These are phyloP conservation scores for Rotaria sp. DNA, from an alignment of 2,888 invertebrate species.

Conservation along the genomic window DNA sequence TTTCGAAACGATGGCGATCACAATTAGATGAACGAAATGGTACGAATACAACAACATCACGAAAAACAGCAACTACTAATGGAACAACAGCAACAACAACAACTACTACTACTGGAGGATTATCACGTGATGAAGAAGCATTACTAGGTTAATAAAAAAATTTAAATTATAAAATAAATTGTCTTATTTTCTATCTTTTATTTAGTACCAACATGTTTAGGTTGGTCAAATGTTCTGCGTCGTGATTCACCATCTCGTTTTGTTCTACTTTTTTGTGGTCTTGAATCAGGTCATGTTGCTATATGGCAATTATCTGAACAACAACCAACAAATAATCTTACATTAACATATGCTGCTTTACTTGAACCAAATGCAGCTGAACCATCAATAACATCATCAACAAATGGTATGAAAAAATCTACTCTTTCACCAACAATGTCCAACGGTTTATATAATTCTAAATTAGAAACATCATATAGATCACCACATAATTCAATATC, in stretches of 20 bases:
- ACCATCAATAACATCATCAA: background rate
- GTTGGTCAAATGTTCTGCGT: constrained; percentile 13
- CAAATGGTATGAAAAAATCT: background rate
- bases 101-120: background rate
- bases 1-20: background rate
- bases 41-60: background rate
- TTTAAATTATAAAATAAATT: background rate
- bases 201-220: constrained; percentile 18
- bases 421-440: background rate
- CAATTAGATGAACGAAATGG: constrained; percentile 27
- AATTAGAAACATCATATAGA: background rate
- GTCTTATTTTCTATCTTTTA: background rate
- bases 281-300: constrained; percentile 26
- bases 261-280: constrained; percentile 20
- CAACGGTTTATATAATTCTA: constrained; percentile 7
- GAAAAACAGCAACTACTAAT: background rate
- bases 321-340: constrained; percentile 25
- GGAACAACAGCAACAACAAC: background rate
- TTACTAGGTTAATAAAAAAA: background rate
- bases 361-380: constrained; percentile 23
- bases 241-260: constrained; percentile 25
- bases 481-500: constrained; percentile 24
- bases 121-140: constrained; percentile 29
- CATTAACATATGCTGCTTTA: constrained; percentile 4
- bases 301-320: constrained; percentile 29